phyloP scores from a whole-genome alignment of 2,113 vertebrate genomes.

The Cettia cetti region DNA sequence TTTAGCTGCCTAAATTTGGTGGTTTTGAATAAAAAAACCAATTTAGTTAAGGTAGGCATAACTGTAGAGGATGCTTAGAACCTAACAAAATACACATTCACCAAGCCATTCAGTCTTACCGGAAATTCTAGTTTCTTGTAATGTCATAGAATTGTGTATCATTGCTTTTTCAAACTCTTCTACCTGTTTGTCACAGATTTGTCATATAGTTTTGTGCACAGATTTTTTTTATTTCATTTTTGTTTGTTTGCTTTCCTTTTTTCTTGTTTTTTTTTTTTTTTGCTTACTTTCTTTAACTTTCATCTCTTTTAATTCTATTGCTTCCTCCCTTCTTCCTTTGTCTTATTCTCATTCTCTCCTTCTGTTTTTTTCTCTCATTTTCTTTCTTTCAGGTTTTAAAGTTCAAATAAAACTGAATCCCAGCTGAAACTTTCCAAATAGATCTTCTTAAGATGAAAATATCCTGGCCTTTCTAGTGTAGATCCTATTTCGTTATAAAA shows the following conservation, averaged over 20 bases:
- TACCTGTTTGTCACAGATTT: background rate
- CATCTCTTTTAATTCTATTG: background rate
- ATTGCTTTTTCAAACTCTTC: background rate
- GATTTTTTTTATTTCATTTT: background rate
- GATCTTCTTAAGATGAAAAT: background rate
- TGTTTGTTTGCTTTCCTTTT: background rate
- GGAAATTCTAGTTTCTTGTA: background rate
- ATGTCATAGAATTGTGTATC: background rate
- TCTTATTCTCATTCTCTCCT: background rate
- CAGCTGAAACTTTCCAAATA: background rate
- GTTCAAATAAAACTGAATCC: background rate
- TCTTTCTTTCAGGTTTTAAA: background rate
- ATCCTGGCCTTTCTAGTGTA: background rate
- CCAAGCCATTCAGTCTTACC: background rate
- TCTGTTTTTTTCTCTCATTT: background rate
- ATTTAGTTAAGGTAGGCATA: background rate
- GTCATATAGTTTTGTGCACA: background rate
- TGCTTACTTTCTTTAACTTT: background rate
- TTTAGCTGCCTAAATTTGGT: background rate
- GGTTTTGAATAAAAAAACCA: background rate
- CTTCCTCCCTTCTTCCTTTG: rapidly evolving
- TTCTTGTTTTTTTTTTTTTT: background rate
- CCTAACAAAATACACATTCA: background rate
- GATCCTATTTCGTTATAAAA: background rate
- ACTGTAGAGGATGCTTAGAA: background rate